Evolutionary conservation across 2,797 vertebrate genomes (phyloP).

Genomic region (Poecilia picta): DNA sequence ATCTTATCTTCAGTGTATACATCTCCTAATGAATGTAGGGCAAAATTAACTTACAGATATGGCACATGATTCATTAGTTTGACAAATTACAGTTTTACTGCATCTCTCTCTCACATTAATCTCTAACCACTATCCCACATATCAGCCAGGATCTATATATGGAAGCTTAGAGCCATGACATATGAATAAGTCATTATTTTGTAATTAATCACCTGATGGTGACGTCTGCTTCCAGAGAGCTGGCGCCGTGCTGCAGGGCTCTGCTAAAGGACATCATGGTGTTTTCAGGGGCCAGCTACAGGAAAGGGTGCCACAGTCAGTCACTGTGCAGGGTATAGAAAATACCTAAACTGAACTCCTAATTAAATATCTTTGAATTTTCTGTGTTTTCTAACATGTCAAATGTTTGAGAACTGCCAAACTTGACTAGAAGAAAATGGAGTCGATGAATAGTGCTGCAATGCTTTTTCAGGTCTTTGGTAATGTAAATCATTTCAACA

Average conservation of each 20-base stretch:
- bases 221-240: conserved; percentile 90
- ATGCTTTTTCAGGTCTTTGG: neutral
- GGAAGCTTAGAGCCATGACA: conserved; percentile 16
- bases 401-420: neutral
- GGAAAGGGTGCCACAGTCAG: conserved; percentile 21
- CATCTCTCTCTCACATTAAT: neutral
- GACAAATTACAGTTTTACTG: neutral
- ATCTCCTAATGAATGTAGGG: neutral
- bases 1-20: neutral
- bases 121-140: neutral
- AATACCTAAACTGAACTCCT: neutral
- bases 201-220: conserved; percentile 84
- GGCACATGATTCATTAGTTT: neutral
- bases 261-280: conserved; percentile 94
- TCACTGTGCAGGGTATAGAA: neutral
- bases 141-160: conserved; percentile 12
- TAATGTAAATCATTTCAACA: neutral
- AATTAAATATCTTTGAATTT: neutral
- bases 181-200: conserved; percentile 19
- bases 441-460: neutral
- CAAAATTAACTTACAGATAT: neutral
- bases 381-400: neutral
- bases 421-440: neutral
- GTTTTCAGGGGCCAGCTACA: conserved; percentile 93
- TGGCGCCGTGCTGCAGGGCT: conserved; percentile 88